Conservation (phyloP, 2,113 vertebrate species). For the Zapus hudsonius region DNA sequence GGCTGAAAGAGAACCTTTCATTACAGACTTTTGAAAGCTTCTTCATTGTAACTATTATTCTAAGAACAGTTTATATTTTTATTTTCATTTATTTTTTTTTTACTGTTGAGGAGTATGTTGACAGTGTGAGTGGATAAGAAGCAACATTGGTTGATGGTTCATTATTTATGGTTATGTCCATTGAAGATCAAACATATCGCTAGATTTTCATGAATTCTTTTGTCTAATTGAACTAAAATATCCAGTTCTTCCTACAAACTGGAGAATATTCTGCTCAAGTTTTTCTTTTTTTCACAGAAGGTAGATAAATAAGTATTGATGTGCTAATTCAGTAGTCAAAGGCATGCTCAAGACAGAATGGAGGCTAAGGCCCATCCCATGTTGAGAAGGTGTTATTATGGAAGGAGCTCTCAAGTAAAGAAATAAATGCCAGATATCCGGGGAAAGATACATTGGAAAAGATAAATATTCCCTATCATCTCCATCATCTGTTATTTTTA, state of each 20-base stretch:
- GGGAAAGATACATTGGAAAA: not conserved
- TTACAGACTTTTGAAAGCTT: not conserved
- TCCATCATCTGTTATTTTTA: not conserved
- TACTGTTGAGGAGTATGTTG: not conserved
- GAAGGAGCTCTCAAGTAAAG: fast-evolving
- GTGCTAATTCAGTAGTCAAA: not conserved
- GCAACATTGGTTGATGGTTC: not conserved
- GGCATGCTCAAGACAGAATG: not conserved
- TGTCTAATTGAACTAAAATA: not conserved
- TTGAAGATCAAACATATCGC: not conserved
- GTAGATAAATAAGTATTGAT: not conserved
- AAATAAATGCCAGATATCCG: not conserved
- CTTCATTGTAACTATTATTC: not conserved
- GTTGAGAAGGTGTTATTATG: not conserved
- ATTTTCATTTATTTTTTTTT: not conserved
- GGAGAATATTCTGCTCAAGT: not conserved
- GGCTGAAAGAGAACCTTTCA: not conserved
- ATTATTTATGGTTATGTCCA: not conserved
- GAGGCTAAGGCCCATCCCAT: not conserved
- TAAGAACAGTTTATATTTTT: not conserved
- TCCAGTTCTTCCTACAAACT: not conserved
- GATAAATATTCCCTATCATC: not conserved
- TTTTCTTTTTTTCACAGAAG: not conserved
- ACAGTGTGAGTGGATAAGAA: not conserved
- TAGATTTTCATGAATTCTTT: not conserved